phyloP scores from a whole-genome alignment of 2,113 vertebrate species.

The Pimephales promelas region DNA sequence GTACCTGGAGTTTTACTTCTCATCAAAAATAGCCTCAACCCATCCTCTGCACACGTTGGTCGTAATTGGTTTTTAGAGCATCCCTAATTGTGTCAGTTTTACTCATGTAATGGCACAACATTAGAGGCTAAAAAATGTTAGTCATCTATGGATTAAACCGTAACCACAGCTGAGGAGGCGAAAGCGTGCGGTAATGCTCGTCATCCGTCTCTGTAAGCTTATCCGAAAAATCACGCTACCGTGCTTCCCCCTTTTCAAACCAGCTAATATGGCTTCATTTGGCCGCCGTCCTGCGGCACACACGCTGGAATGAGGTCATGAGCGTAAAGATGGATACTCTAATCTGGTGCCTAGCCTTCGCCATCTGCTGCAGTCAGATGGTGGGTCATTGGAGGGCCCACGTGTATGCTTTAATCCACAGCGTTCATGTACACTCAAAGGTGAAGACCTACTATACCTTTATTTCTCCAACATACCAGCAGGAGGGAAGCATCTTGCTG shows the following conservation, averaged over 20 bases:
- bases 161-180: conserved; percentile 22
- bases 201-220: conserved; percentile 38
- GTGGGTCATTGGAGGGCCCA: conserved; percentile 43
- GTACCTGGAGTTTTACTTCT: background rate
- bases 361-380: conserved; percentile 60
- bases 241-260: conserved; percentile 42
- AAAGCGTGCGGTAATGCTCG: conserved; percentile 21
- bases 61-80: background rate
- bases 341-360: conserved; percentile 46
- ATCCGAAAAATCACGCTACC: conserved; percentile 26
- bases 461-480: background rate
- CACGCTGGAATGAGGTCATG: conserved; percentile 52
- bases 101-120: conserved; percentile 30
- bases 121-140: conserved; percentile 45
- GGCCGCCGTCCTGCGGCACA: conserved; percentile 29
- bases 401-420: conserved; percentile 37
- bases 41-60: background rate
- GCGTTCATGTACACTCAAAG: background rate
- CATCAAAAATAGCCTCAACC: background rate
- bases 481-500: background rate
- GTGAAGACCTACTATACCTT: background rate
- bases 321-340: conserved; percentile 53
- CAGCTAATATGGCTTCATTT: conserved; percentile 48
- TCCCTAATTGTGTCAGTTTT: conserved; percentile 33
- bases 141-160: conserved; percentile 39